phyloP scores from a whole-genome alignment of 2,113 vertebrate genomes.

The Xiphias gladius region DNA sequence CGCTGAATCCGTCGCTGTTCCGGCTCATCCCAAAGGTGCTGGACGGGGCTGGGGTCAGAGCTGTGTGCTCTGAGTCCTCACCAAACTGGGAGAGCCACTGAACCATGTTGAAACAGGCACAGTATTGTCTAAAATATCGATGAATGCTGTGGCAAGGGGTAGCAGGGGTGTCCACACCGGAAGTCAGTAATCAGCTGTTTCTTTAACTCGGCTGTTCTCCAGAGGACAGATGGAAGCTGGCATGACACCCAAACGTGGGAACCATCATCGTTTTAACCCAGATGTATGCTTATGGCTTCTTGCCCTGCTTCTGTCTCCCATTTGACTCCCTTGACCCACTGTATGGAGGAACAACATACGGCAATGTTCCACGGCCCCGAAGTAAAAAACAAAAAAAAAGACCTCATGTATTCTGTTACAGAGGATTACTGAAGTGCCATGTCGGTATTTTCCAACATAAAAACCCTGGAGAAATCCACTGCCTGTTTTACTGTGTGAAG shows the following conservation, averaged over 20 bases:
- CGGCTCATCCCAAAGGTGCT: too few relatives aligned
- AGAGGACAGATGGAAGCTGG: slow-evolving; percentile 14
- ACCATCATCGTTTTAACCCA: slow-evolving; percentile 12
- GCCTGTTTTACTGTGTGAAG: slow-evolving; percentile 28
- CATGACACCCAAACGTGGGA: slow-evolving; percentile 2
- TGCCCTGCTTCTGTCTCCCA: slow-evolving; percentile 1
- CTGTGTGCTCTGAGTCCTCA: too few relatives aligned
- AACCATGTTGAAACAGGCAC: too few relatives aligned
- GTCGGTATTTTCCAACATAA: slow-evolving; percentile 38
- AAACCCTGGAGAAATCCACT: slow-evolving; percentile 31
- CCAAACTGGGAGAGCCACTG: too few relatives aligned
- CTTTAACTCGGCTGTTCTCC: slow-evolving; percentile 8
- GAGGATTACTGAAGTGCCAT: slow-evolving; percentile 33
- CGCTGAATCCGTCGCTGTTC: too few relatives aligned
- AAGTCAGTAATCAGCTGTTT: slow-evolving; percentile 21
- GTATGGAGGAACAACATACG: slow-evolving; percentile 5
- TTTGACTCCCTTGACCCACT: background rate
- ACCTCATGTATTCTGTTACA: slow-evolving; percentile 47
- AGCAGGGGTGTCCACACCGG: too few relatives aligned
- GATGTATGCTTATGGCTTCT: slow-evolving; percentile 13
- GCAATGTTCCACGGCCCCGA: slow-evolving; percentile 12
- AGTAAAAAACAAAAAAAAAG: background rate
- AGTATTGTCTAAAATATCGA: too few relatives aligned
- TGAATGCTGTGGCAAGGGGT: too few relatives aligned
- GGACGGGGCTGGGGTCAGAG: too few relatives aligned